phyloP scores from a whole-genome alignment of 2,797 vertebrate species.

The Pempheris klunzingeri region DNA sequence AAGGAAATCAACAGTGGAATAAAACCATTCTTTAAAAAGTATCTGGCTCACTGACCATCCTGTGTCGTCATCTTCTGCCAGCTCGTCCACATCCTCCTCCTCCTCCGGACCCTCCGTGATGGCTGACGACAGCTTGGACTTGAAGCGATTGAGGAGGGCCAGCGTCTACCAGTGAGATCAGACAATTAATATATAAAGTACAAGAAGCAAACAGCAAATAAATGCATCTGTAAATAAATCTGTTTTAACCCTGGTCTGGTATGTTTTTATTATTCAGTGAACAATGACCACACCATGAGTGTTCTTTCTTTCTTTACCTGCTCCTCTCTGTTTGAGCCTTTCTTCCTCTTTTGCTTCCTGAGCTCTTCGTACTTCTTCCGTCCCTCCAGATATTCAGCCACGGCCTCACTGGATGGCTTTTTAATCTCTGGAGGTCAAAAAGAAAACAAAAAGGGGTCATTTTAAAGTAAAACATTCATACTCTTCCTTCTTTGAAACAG shows the following conservation, averaged over 20 bases:
- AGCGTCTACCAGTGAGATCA: slow-evolving; percentile 86
- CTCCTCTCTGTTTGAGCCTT: slow-evolving; percentile 89
- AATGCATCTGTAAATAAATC: too few species aligned
- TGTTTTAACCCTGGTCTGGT: too few species aligned
- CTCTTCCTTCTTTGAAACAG: background rate
- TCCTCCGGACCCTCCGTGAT: slow-evolving; percentile 91
- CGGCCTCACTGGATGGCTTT: slow-evolving; percentile 84
- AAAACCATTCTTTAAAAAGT: background rate
- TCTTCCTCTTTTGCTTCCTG: slow-evolving; percentile 90
- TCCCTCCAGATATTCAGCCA: slow-evolving; percentile 93
- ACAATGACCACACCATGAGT: background rate
- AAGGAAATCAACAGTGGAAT: too few species aligned
- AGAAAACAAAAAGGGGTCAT: too few species aligned
- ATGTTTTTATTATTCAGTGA: background rate
- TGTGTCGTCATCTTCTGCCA: slow-evolving; percentile 92
- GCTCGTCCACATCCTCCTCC: slow-evolving; percentile 86
- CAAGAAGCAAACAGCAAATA: too few species aligned
- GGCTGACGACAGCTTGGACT: slow-evolving; percentile 93
- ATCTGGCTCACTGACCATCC: slow-evolving; percentile 90
- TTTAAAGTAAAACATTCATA: too few species aligned
- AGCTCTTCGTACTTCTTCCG: slow-evolving; percentile 94
- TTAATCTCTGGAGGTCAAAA: slow-evolving; percentile 71
- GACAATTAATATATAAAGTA: background rate
- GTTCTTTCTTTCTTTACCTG: slow-evolving; percentile 90
- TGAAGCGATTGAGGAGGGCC: slow-evolving; percentile 92